Evolutionary conservation across 1,140 invertebrate genomes (phyloP).

Genomic region (Anadara kagoshimensis): DNA sequence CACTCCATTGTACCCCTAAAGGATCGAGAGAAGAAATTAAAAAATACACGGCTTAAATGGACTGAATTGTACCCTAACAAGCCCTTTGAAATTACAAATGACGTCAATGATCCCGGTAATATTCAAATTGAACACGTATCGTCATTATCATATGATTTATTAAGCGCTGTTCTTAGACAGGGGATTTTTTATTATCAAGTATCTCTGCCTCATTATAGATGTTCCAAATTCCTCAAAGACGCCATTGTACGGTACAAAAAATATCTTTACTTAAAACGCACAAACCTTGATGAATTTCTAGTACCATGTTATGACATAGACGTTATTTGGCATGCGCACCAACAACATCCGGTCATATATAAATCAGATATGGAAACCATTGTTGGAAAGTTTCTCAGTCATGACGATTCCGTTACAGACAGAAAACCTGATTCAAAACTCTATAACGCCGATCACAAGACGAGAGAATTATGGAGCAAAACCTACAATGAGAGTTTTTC

Average conservation of each 20-base stretch:
- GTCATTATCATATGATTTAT: conserved; percentile 63
- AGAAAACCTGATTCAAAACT: conserved; percentile 66
- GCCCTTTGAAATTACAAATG: conserved; percentile 33
- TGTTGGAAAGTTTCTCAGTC: conserved; percentile 69
- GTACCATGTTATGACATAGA: conserved; percentile 75
- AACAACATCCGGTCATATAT: conserved; percentile 70
- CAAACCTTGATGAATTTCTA: conserved; percentile 69
- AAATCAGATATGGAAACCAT: conserved; percentile 65
- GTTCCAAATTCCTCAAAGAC: conserved; percentile 66
- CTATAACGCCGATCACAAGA: conserved; percentile 25
- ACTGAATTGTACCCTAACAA: conserved; percentile 36
- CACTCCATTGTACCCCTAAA: conserved; percentile 59
- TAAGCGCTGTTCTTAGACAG: conserved; percentile 67
- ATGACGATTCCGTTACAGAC: conserved; percentile 72
- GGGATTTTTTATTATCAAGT: conserved; percentile 70
- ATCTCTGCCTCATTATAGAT: conserved; percentile 72
- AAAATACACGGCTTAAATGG: conserved; percentile 34
- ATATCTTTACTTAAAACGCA: conserved; percentile 70
- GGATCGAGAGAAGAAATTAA: conserved; percentile 5
- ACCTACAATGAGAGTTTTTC: conserved; percentile 42
- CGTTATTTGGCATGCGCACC: conserved; percentile 73
- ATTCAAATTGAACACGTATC: neutral
- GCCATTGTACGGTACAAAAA: conserved; percentile 71
- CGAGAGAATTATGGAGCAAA: conserved; percentile 39
- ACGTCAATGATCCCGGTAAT: neutral